These are phyloP conservation scores for Poecilia gillii DNA, from an alignment of 2,797 vertebrate species.

Conservation along the genomic window DNA sequence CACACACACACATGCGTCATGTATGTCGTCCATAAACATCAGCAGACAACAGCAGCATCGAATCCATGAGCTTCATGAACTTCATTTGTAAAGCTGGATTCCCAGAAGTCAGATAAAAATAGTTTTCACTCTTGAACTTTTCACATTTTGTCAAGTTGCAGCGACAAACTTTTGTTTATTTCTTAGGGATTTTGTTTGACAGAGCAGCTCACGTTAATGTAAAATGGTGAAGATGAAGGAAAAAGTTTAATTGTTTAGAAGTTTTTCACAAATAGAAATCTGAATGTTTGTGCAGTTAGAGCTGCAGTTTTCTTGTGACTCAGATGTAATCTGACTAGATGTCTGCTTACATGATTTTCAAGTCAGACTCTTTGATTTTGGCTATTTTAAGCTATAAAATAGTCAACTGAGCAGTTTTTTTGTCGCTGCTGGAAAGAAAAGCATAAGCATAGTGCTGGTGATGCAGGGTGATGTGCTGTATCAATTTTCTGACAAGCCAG, in stretches of 20 bases:
- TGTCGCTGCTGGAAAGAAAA: background rate
- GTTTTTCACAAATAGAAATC: background rate
- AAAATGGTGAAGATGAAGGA: background rate
- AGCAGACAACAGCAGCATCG: conserved; percentile 72
- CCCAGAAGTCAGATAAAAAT: conserved; percentile 50
- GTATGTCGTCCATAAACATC: conserved; percentile 62
- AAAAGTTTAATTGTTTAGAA: background rate
- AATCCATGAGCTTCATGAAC: conserved; percentile 70
- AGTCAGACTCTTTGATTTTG: background rate
- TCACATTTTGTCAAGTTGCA: background rate
- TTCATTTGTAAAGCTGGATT: conserved; percentile 73
- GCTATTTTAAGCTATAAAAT: background rate
- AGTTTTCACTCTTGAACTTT: background rate
- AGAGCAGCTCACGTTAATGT: background rate
- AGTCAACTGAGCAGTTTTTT: background rate
- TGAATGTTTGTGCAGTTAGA: background rate
- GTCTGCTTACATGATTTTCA: background rate
- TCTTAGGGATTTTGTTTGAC: background rate
- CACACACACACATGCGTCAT: conserved; percentile 36
- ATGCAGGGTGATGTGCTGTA: background rate
- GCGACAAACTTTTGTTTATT: background rate
- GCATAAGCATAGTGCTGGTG: background rate
- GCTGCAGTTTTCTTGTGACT: background rate
- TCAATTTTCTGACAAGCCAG: background rate
- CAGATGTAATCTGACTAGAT: background rate